Evolutionary conservation across 1,140 invertebrate species (phyloP).

Genomic region (Drosophila pseudoananassae): DNA sequence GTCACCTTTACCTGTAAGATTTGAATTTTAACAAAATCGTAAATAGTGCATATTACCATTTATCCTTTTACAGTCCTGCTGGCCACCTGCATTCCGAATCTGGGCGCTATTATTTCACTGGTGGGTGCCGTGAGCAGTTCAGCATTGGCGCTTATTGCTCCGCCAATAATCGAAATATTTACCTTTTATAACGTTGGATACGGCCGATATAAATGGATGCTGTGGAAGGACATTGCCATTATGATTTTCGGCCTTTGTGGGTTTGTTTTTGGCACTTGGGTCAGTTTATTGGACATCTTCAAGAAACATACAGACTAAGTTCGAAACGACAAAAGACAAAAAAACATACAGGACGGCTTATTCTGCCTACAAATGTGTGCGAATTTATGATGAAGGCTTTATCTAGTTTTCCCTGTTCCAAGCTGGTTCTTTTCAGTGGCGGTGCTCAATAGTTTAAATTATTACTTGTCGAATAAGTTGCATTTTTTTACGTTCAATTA

Average conservation of each 20-base stretch:
- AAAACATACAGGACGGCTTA: constrained; percentile 13
- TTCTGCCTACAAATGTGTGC: constrained; percentile 48
- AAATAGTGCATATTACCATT: neutral
- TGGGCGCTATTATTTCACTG: constrained; percentile 95
- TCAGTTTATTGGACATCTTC: constrained; percentile 89
- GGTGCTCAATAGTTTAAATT: constrained; percentile 38
- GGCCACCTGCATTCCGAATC: constrained; percentile 92
- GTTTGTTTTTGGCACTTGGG: constrained; percentile 91
- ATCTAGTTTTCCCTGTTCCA: constrained; percentile 44
- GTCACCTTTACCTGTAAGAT: constrained; percentile 92
- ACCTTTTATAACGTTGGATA: constrained; percentile 89
- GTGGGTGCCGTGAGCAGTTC: constrained; percentile 96
- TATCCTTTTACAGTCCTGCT: constrained; percentile 88
- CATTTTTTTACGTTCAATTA: constrained; percentile 25
- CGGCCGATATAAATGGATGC: constrained; percentile 86
- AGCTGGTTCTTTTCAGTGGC: constrained; percentile 1
- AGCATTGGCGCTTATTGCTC: constrained; percentile 94
- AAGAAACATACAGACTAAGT: constrained; percentile 63
- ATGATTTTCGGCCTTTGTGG: constrained; percentile 90
- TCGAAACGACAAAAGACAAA: neutral
- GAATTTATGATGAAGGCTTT: constrained; percentile 76
- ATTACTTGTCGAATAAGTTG: constrained; percentile 31
- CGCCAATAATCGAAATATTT: constrained; percentile 95
- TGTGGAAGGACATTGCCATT: constrained; percentile 90
- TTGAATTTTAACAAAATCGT: neutral